These are phyloP conservation scores for Steinernema carpocapsae DNA, from an alignment of 2,888 invertebrate genomes.

Conservation along the genomic window DNA sequence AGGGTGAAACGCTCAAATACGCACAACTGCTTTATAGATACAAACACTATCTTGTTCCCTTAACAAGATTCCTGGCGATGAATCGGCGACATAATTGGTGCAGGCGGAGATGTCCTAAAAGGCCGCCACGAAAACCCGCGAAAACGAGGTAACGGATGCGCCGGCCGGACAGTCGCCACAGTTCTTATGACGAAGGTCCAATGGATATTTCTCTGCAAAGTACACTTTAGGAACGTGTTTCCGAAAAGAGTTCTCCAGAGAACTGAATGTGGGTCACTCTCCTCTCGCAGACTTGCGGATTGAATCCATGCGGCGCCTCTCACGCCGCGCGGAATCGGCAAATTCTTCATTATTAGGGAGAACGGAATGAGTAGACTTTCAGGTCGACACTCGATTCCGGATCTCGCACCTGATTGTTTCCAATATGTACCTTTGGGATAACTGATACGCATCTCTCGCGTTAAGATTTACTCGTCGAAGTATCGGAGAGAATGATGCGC, in stretches of 20 bases:
- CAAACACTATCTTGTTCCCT: no score
- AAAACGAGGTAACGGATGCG: no score
- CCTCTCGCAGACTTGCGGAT: constrained; percentile 32
- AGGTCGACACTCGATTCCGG: constrained; percentile 21
- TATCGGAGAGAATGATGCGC: no score
- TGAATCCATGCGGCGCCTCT: constrained; percentile 33
- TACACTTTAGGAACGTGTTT: constrained; percentile 35
- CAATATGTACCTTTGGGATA: constrained; percentile 14
- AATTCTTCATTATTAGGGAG: constrained; percentile 19
- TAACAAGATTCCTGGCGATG: no score
- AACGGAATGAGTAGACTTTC: constrained; percentile 14
- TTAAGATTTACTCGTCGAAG: neutral
- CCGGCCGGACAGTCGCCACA: no score
- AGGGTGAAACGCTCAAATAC: no score
- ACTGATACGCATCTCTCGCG: neutral
- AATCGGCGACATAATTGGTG: no score
- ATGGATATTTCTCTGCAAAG: constrained; percentile 25
- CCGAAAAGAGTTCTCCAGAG: constrained; percentile 35
- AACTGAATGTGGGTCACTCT: constrained; percentile 29
- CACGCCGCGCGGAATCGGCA: neutral
- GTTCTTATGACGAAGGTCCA: constrained; percentile 20
- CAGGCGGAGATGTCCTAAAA: neutral
- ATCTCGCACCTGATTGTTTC: constrained; percentile 33
- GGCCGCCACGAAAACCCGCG: no score
- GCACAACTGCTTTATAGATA: no score